Base-by-base conservation (phyloP, 30 jellyfish, hydroid and myxozoan genomes). In the Aurelia aurita region DNA sequence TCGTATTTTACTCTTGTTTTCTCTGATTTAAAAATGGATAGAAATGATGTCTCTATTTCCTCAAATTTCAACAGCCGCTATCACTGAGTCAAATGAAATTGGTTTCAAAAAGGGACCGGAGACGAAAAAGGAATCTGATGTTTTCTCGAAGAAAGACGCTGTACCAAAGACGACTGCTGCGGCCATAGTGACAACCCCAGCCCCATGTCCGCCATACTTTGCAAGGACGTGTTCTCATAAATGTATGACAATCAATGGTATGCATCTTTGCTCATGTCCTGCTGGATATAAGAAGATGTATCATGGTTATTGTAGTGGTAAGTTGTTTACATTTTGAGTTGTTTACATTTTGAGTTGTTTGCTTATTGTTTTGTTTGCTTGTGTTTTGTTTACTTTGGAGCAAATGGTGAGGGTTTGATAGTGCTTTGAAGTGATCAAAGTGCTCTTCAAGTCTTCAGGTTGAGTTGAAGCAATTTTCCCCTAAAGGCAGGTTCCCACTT, bases 221-320 rank as follows among this genome's bases (percentile, higher is more conserved):
- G 85, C 89, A 6, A 61, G 75, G 39, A 68, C 89, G 0, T 91
- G 97, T 65, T 67, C 72, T 16, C 78, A 84, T 74, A 79, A 84
- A 53, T 91, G 97, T 49, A 32, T 14, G 71, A 65, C 89, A 5
- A 61, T 64, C 31, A 72, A 71, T 60, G 76, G 66, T 14, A 71
- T 32, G 82, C 63, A 91, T 44, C 66, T 65, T 53, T 91, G 97
- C 68, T 19, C 73, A 19, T 91, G 97, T 54, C 97, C 97, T 8
- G 88, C 73, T 57, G 97, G 97, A 14, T 91, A 91, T 58, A 23
- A 34, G 10, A 91, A 70, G 80, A 19, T 22, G 25, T 77, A 62
- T 43, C 57, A 58, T 66, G 97, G 97, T 12, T 57, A 71, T 20
- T 91, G 97, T 35, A 53, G 92, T 32, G 97, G 97, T 91, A 74